A percentile compares a stretch with the other conserved stretches of the same genome.
Conservation (phyloP, 2,888 invertebrate species). For the Tupiocoris notatus region DNA sequence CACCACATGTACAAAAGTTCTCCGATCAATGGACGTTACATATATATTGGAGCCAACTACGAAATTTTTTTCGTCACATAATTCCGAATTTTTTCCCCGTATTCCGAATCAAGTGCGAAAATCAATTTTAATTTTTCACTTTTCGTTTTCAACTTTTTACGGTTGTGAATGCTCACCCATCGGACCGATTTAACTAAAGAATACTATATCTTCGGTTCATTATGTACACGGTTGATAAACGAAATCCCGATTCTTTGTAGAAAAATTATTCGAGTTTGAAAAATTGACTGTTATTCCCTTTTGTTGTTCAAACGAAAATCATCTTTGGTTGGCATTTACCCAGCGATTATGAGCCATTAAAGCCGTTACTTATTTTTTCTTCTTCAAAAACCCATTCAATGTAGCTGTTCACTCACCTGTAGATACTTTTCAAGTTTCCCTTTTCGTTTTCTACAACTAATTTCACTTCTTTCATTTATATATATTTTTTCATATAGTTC, state of each 20-base stretch:
- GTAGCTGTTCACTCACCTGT: constrained; percentile 15
- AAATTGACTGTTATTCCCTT: background rate
- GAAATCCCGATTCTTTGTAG: background rate
- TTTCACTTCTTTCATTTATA: constrained; percentile 36
- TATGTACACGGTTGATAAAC: background rate
- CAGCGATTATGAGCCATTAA: background rate
- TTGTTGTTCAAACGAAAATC: background rate
- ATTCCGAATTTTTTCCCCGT: too few species aligned
- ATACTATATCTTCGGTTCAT: too few species aligned
- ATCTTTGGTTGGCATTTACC: background rate
- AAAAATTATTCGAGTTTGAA: background rate
- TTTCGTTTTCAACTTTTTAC: too few species aligned
- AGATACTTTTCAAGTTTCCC: constrained; percentile 6
- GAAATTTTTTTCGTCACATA: too few species aligned
- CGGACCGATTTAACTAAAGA: too few species aligned
- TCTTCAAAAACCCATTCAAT: background rate
- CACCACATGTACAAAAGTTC: too few species aligned
- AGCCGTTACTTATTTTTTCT: background rate
- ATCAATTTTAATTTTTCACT: too few species aligned
- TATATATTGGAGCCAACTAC: too few species aligned
- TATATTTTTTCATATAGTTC: constrained; percentile 32
- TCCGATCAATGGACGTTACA: too few species aligned
- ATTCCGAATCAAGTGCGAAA: too few species aligned
- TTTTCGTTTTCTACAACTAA: constrained; percentile 27
- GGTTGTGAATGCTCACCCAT: too few species aligned